phyloP scores from a whole-genome alignment of 2,888 invertebrate genomes.

The Belgica antarctica region DNA sequence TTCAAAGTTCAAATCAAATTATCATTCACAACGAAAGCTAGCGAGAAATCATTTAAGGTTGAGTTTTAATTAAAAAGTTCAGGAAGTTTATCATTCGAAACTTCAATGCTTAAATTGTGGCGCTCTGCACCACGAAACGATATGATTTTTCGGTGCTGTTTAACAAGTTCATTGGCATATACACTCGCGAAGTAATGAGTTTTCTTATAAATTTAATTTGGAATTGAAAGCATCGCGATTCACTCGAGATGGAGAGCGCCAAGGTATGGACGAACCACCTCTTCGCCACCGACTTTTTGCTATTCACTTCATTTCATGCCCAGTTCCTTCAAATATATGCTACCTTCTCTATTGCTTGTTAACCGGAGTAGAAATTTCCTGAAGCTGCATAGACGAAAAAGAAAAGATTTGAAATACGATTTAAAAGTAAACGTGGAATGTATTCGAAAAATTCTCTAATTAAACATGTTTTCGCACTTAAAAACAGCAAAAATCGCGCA shows the following conservation, averaged over 20 bases:
- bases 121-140: not conserved
- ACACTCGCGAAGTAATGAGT: conserved; percentile 21
- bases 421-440: conserved; percentile 21
- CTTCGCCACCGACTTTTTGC: too few relatives aligned
- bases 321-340: not conserved
- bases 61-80: conserved; percentile 15
- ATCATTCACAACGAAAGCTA: too few relatives aligned
- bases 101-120: not conserved
- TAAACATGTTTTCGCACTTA: conserved; percentile 15
- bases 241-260: not conserved
- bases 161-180: conserved; percentile 33
- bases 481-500: too few relatives aligned
- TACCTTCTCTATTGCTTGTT: not conserved
- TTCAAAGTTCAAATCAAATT: too few relatives aligned
- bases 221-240: not conserved
- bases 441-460: conserved; percentile 37
- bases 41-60: too few relatives aligned
- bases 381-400: not conserved
- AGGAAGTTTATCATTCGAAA: conserved; percentile 2
- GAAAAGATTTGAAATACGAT: not conserved
- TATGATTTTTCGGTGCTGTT: not conserved
- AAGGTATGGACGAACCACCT: not conserved
- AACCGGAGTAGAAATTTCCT: conserved; percentile 34
- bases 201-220: not conserved
- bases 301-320: too few relatives aligned